Percentiles rank a stretch among this genome's conserved stretches.
Evolutionary conservation across 2,888 invertebrate genomes (phyloP).

Genomic region (Lepidochrysops patricia): DNA sequence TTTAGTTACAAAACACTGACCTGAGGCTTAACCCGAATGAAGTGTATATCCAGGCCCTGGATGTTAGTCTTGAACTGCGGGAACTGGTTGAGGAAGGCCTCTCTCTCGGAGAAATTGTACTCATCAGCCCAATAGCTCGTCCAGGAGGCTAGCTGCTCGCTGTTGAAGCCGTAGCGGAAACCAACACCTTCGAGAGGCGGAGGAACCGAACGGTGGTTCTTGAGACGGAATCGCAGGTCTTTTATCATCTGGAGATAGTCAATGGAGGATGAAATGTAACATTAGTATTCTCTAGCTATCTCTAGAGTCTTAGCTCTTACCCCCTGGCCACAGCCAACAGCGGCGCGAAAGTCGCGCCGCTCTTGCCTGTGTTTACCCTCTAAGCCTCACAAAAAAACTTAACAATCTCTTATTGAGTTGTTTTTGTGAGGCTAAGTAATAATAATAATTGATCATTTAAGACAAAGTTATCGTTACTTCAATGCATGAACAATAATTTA

Average conservation of each 20-base stretch:
- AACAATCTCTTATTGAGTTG: no score
- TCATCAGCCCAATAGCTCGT: conserved; percentile 84
- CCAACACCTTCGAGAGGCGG: conserved; percentile 79
- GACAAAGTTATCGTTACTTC: no score
- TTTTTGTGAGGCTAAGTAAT: no score
- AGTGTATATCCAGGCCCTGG: conserved; percentile 83
- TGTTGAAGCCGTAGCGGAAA: conserved; percentile 89
- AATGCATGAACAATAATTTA: no score
- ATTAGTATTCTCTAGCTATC: no score
- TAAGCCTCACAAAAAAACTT: no score
- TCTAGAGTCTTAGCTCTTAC: no score
- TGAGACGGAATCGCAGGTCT: conserved; percentile 44
- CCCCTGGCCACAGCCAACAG: no score
- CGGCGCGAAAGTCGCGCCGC: no score
- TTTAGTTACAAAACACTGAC: conserved; percentile 28
- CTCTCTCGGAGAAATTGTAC: conserved; percentile 78
- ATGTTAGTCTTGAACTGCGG: conserved; percentile 86
- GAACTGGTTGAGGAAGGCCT: conserved; percentile 79
- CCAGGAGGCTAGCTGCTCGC: conserved; percentile 76
- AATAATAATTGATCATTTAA: no score
- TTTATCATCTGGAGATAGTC: conserved; percentile 41
- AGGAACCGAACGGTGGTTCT: conserved; percentile 39
- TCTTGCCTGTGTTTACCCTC: no score
- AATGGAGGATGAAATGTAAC: no score
- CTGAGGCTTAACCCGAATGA: conserved; percentile 79